Base-by-base conservation (phyloP, 2,797 vertebrate genomes). In the Pseudomugil tenellus region DNA sequence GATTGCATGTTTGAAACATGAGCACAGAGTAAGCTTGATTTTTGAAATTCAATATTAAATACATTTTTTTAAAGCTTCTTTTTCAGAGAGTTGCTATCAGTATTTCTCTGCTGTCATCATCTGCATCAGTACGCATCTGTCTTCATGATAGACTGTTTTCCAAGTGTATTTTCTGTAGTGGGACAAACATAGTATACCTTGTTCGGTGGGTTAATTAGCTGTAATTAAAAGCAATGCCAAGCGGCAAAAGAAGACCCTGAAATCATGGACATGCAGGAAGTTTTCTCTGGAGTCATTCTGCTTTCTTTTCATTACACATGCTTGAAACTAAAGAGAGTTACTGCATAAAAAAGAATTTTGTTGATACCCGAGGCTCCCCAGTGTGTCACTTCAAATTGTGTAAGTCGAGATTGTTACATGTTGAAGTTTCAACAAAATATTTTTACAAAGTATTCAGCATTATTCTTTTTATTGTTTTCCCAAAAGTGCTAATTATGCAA, bases 1-100 rank as follows among this genome's bases (percentile, higher is more conserved):
- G 80, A 87, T 89, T 89, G 72, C 84, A 87, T 90, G 85, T 80
- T n/a, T 87, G 67, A 88, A 91, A 87, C 83, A 89, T 89, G 81
- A 81, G 80, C 63, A 72, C 26, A 16, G 29, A 61, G 54, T 39
- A 34, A n/a, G 60, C 71, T 72, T 4, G 66, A 63, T 68, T 82
- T 83, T 74, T n/a, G 58, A 58, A 46, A 29, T 46, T 21, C 46
- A 23, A 25, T 72, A 64, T 29, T 19, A 23, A 58, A 55, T 60
- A 81, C 39, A n/a, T n/a, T 10, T 46, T 61, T 23, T 34, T 25
- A 23, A 60, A 58, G 19, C 25, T 58, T 48, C 31, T 49, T 17
- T 28, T 10, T 56, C 19, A 29, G 43, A 1, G 43, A 12, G 32
- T 58, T 72, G 28, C 53, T 39, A 52, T 56, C 31, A 54, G 43